phyloP scores from a whole-genome alignment of 1,140 invertebrate genomes.

The Neotoxoptera formosana region DNA sequence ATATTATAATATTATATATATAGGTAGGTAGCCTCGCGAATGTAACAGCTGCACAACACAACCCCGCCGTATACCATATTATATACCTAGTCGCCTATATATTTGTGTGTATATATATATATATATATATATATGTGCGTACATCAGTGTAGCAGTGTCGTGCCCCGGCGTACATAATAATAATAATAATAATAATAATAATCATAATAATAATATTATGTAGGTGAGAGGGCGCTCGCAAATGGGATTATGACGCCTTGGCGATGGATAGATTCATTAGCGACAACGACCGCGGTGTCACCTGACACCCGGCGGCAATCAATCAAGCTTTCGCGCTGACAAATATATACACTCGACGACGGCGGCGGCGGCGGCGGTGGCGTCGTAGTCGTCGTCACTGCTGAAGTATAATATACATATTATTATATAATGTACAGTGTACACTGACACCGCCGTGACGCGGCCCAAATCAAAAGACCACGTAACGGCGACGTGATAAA shows the following conservation, averaged over 20 bases:
- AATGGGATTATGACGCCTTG: constrained; percentile 51
- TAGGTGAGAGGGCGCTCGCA: not conserved
- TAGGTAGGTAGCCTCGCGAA: not conserved
- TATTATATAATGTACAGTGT: not conserved
- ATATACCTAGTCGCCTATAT: not conserved
- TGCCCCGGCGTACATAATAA: not conserved
- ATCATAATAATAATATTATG: not conserved
- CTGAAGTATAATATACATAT: not conserved
- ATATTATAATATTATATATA: constrained; percentile 13
- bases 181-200: not conserved
- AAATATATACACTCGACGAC: not conserved
- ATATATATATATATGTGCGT: not conserved
- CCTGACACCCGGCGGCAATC: constrained; percentile 51
- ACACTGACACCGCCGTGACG: not conserved
- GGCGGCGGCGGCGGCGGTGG: not conserved
- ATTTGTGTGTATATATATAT: not conserved
- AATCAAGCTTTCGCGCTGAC: constrained; percentile 49
- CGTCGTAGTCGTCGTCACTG: not conserved
- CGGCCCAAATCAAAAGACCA: constrained; percentile 51
- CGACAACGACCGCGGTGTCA: constrained; percentile 50
- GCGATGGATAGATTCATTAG: constrained; percentile 57
- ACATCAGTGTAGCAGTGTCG: not conserved
- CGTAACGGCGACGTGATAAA: not conserved
- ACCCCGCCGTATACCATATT: not conserved
- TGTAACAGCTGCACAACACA: not conserved